Conservation (phyloP, 2,113 vertebrate genomes). For the Oophaga pumilio region DNA sequence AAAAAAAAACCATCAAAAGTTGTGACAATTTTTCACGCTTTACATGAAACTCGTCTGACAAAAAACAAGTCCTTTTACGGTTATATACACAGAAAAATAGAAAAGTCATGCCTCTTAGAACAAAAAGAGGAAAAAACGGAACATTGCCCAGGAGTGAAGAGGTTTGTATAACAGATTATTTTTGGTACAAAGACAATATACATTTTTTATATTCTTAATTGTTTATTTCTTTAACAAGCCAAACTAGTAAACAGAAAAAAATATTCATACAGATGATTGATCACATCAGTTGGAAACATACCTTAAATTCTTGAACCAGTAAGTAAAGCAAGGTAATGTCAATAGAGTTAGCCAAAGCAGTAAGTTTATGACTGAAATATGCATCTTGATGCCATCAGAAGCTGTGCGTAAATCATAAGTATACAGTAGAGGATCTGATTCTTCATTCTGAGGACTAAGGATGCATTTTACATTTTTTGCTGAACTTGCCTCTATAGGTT, state of each 20-base stretch:
- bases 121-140: too few relatives aligned
- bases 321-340: conserved; percentile 83
- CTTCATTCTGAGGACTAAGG: neutral
- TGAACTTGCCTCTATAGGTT: neutral
- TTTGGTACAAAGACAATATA: too few relatives aligned
- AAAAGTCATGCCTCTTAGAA: too few relatives aligned
- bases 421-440: conserved; percentile 62
- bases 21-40: too few relatives aligned
- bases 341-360: conserved; percentile 82
- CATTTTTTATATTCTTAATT: neutral
- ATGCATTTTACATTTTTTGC: conserved; percentile 44
- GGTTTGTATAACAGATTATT: too few relatives aligned
- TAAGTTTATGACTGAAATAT: conserved; percentile 79
- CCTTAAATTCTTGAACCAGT: conserved; percentile 93
- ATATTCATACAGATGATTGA: neutral
- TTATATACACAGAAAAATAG: too few relatives aligned
- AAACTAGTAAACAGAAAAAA: neutral
- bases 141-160: too few relatives aligned
- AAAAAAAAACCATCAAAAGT: too few relatives aligned
- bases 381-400: conserved; percentile 82
- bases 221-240: neutral
- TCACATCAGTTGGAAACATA: conserved; percentile 62
- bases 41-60: too few relatives aligned
- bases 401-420: conserved; percentile 69
- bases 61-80: too few relatives aligned